Base-by-base conservation (phyloP, 2,797 vertebrate species). In the Megalops cyprinoides region DNA sequence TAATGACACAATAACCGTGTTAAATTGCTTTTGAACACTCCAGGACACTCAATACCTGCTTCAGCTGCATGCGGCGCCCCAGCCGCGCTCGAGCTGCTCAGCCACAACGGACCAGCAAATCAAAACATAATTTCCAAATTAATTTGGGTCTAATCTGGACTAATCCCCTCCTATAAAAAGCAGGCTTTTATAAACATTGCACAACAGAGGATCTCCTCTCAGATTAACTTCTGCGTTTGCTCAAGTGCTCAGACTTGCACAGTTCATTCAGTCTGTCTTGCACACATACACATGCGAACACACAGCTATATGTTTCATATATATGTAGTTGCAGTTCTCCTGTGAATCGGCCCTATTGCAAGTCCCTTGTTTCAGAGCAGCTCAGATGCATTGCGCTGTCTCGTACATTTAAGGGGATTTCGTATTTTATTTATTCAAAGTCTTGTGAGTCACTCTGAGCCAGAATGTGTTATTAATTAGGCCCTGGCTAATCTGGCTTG, bases 381-480 rank as follows among this genome's bases (percentile, higher is more conserved):
- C 39, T 18, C 8, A n/a, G 28, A 39, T 67, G 58, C 65, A 5
- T 42, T 56, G 51, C 49, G 62, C 6, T 74, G 55, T 28, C 34
- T 49, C 46, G 7, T 18, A 58, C 28, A 20, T 79, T 77, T 74
- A 31, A 2, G 37, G 34, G 65, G n/a, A 53, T 69, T 78, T 81
- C 49, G 67, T 80, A 73, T 83, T 82, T 75, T 80, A 71, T 83
- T 83, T 58, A 44, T 80, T 31, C 34, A 10, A 42, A 56, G 82
- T 31, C 82, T 73, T 31, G 73, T 82, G 74, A 79, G 53, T 80
- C 74, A 77, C 53, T 20, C 55, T 20, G 28, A 75, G 75, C 48
- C 28, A 7, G 49, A 53, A 39, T 39, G 60, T 82, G 74, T 34
- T 83, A 77, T 81, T 79, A 81, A 77, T 85, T 81, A 85, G 65